phyloP scores from a whole-genome alignment of 2,797 vertebrate genomes.

The Acridotheres tristis region DNA sequence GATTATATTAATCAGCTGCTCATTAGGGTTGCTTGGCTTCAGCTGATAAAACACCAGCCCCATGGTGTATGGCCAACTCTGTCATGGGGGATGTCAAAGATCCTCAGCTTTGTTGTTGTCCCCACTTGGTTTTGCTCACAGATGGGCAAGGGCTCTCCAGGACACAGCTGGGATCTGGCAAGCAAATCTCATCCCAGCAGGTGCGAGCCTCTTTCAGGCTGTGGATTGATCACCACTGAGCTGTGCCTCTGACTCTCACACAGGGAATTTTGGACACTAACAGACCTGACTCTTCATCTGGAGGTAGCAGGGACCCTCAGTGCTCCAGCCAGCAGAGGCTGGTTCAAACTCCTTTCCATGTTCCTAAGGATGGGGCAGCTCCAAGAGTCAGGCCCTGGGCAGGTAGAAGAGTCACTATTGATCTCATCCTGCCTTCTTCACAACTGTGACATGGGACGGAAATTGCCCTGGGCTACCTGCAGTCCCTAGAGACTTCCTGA shows the following conservation, averaged over 20 bases:
- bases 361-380: not conserved
- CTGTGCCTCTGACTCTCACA: not conserved
- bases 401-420: not conserved
- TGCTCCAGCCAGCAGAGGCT: not conserved
- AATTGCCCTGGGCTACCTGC: not conserved
- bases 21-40: conserved; percentile 33
- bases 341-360: not conserved
- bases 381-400: not conserved
- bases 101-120: not conserved
- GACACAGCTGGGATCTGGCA: not conserved
- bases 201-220: not conserved
- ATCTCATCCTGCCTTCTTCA: not conserved
- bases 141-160: not conserved
- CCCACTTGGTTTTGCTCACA: not conserved
- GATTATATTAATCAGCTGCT: conserved; percentile 51
- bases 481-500: not conserved
- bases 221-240: not conserved
- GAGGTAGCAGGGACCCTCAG: not conserved
- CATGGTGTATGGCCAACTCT: not conserved
- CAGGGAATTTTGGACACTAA: not conserved
- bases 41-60: not conserved
- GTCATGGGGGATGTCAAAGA: not conserved
- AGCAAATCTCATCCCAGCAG: not conserved
- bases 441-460: not conserved
- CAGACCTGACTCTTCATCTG: not conserved